Base-by-base conservation (phyloP, 30 jellyfish, hydroid and myxozoan species). In the Phacellophora camtschatica region DNA sequence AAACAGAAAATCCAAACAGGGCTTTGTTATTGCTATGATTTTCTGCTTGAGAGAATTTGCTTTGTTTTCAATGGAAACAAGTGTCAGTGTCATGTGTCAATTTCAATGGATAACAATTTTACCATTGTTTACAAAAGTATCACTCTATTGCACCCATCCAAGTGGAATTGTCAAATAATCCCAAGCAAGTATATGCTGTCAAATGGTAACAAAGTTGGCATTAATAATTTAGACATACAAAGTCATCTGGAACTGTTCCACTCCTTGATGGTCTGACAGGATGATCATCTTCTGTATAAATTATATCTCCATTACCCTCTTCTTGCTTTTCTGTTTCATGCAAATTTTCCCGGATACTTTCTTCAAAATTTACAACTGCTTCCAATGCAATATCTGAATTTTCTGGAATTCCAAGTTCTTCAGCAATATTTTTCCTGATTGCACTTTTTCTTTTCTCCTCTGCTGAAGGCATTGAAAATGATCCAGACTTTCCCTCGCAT, bases 301-400 rank as follows among this genome's bases (percentile, higher is more conserved):
- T 34, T 23, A n/a, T 34, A 29, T 33, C 64, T 20, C 24, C 66
- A 27, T 53, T 25, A 4, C 36, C 65, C 31, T 56, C 75, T 18
- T 51, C 66, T 3, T 25, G 18, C 5, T 55, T 77, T 10, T 11
- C 71, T 0, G 48, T 29, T 10, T 69, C 83, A 56, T 56, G 15
- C 11, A 7, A 12, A 2, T 4, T 18, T 31, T 69, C 57, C 31
- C 35, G 24, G 42, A 74, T 35, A 13, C 43, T 50, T 19, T 24
- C 36, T 31, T 74, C 84, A 70, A 70, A 70, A 13, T 70, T 71
- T 9, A 62, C 71, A 22, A 70, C 71, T 23, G 84, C 84, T 70
- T 70, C 67, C 51, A 70, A 42, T 43, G 84, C 69, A 34, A 70
- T 71, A 1, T 70, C 84, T 25, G 84, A 70, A 41, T 70, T 70